Conservation (phyloP, 2,797 vertebrate species). For the Mallotus villosus region DNA sequence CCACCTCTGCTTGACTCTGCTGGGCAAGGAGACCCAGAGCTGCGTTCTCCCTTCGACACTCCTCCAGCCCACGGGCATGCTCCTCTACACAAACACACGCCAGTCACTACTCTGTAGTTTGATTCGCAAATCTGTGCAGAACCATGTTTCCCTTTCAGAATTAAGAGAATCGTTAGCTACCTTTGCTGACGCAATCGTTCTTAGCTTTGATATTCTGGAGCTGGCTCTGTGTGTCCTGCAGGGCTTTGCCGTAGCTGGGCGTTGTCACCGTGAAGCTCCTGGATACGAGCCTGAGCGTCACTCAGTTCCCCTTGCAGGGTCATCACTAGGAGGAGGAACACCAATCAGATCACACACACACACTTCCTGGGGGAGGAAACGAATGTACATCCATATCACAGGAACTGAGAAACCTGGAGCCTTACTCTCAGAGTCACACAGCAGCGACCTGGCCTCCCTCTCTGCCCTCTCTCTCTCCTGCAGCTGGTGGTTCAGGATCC, state of each 20-base stretch:
- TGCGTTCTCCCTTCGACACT: constrained; percentile 77
- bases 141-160: no score
- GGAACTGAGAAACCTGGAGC: constrained; percentile 20
- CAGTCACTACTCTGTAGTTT: background rate
- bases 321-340: constrained; percentile 59
- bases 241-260: constrained; percentile 68
- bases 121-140: background rate
- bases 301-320: constrained; percentile 79
- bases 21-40: constrained; percentile 75
- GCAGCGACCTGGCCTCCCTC: constrained; percentile 55
- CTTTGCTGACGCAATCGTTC: constrained; percentile 72
- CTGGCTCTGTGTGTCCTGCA: constrained; percentile 74
- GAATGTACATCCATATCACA: background rate
- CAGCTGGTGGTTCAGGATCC: constrained; percentile 82
- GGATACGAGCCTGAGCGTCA: constrained; percentile 71
- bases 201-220: constrained; percentile 74
- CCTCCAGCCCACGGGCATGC: constrained; percentile 73
- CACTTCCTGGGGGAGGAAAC: background rate
- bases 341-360: background rate
- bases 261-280: constrained; percentile 79
- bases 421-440: constrained; percentile 78
- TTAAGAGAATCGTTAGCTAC: constrained; percentile 54
- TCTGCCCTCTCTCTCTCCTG: constrained; percentile 72
- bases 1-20: constrained; percentile 81
- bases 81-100: constrained; percentile 46